Base-by-base conservation (phyloP, 2,113 vertebrate genomes). In the Telmatochromis sp. region DNA sequence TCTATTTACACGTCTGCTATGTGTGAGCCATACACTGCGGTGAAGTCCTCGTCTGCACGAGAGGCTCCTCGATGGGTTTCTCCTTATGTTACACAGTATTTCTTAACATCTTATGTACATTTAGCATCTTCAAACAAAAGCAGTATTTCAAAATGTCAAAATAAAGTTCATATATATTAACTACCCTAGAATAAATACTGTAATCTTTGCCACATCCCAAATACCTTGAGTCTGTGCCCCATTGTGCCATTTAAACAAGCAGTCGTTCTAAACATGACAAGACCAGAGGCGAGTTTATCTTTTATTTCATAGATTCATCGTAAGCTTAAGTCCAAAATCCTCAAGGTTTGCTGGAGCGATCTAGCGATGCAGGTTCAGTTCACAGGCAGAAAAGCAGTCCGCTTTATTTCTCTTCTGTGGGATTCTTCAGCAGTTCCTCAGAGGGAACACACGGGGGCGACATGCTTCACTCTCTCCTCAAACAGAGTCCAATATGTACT, bases 1-100 rank as follows among this genome's bases (percentile, higher is more conserved):
- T 84, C 73, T 95, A 93, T 95, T 90, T 95, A 96, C 95, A 96
- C 80, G 55, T 83, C 90, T 91, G 93, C 87, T 89, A 86, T 91
- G 84, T 89, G 78, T 89, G 73, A 85, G 26, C 73, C 89, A 86
- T 90, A 93, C 79, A 90, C 82, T 89, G 90, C 81, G 84, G 71
- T 80, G 42, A 90, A 89, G 65, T 87, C 83, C 68, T 85, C 82
- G 47, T 90, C 81, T 82, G 82, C 58, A 92, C 37, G 60, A 83
- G 65, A 87, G 85, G 80, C 85, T 82, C 92, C 85, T 80, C 75
- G 68, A 45, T 65, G 37, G 79, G 89, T 94, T 91, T 47, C 40
- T 82, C 6, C 53, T 86, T 93, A 90, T 93, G 87, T 94, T 95
- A 94, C 94, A 95, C 80, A 47, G 68, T 89, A 83, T 58, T 50